Conservation (phyloP, 2,797 vertebrate species). For the Caiman crocodilus region DNA sequence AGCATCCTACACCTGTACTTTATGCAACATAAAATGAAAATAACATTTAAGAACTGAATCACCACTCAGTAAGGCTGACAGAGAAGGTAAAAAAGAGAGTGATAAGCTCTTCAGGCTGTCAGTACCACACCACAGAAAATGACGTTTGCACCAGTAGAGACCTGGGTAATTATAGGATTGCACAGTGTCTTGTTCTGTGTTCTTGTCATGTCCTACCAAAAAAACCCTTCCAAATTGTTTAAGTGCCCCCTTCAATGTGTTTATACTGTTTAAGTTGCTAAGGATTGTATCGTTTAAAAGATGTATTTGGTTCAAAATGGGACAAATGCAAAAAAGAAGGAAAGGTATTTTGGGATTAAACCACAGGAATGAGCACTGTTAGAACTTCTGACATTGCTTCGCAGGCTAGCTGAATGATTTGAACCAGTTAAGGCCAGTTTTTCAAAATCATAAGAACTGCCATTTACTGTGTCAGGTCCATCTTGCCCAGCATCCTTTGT, state of each 20-base stretch:
- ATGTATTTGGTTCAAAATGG: neutral
- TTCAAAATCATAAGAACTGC: neutral
- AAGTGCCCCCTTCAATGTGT: neutral
- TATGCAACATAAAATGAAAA: constrained; percentile 64
- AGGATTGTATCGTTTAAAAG: neutral
- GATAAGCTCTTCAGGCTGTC: constrained; percentile 44
- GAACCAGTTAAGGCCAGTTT: neutral
- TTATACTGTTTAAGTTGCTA: neutral
- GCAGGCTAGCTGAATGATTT: accelerated
- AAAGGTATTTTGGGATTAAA: neutral
- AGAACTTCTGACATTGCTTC: neutral
- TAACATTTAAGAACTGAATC: constrained; percentile 62
- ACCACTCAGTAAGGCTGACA: constrained; percentile 50
- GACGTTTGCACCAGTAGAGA: neutral
- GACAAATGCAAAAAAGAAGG: neutral
- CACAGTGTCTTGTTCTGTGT: neutral
- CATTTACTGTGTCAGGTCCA: too few relatives aligned
- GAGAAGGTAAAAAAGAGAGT: constrained; percentile 32
- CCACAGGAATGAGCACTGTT: neutral
- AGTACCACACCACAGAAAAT: neutral
- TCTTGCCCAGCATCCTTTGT: too few relatives aligned
- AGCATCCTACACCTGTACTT: constrained; percentile 61
- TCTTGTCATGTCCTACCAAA: neutral
- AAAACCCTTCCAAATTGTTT: too few relatives aligned
- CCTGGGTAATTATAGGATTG: neutral